Conservation (phyloP, 2,888 invertebrate genomes). For the Temnothorax ravouxi region DNA sequence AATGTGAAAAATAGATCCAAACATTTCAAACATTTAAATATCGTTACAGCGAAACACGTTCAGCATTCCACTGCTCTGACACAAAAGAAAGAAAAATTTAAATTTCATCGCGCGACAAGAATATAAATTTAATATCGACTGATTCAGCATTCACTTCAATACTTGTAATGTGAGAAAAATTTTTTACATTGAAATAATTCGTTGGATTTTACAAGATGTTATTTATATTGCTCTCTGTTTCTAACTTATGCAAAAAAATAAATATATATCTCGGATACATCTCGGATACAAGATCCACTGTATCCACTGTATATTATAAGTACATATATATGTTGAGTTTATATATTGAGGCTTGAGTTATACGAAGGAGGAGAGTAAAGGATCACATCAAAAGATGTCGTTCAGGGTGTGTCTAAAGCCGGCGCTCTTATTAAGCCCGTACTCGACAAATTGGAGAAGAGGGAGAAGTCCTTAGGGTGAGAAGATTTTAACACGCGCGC, state of each 20-base stretch:
- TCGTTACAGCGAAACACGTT: background rate
- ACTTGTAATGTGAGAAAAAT: background rate
- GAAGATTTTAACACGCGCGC: conserved; percentile 1
- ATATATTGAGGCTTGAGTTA: background rate
- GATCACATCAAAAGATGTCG: conserved; percentile 1
- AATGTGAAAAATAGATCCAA: background rate
- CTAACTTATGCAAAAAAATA: conserved; percentile 5
- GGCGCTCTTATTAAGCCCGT: background rate
- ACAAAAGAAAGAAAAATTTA: conserved; percentile 3
- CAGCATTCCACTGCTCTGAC: background rate
- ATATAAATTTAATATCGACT: conserved; percentile 6
- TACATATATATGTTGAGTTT: background rate
- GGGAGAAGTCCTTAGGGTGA: background rate
- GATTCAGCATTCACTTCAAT: background rate
- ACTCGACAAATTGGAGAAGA: conserved; percentile 16
- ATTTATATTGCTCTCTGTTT: background rate
- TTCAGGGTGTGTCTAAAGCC: background rate
- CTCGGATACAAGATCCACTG: background rate
- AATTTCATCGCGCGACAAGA: background rate
- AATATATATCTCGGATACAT: background rate
- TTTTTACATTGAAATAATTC: background rate
- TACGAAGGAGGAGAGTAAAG: background rate
- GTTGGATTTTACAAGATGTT: conserved; percentile 5
- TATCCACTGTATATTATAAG: background rate
- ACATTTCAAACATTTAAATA: background rate